Base-by-base conservation (phyloP, 35 echinoderm and acorn worm genomes). In the Holothuria glaberrima region DNA sequence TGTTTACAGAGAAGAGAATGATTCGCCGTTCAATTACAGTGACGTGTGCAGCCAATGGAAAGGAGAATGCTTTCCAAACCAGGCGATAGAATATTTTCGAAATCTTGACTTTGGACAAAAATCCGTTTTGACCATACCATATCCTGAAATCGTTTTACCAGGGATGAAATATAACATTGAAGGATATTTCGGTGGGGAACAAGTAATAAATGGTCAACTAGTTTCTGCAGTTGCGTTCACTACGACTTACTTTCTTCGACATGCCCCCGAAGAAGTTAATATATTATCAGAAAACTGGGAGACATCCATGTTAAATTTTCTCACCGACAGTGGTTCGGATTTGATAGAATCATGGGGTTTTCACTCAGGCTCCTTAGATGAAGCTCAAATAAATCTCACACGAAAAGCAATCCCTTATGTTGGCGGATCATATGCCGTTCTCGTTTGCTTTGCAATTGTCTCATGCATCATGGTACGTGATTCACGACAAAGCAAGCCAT, bases 401-500 rank as follows among this genome's bases (percentile, higher is more conserved):
- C 5, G 56, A 12, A 50, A 28, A 18, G 66, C 38, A 12, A 72
- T 74, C 17, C 87, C 87, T 6, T 59, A 74, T 26, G 30, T 89
- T 30, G 36, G 26, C 20, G 50, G 46, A 33, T 21, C 87, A 19
- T 71, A 44, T 30, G 19, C 12, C 10, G 21, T 75, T 29, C 38
- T 89, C 14, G 29, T 89, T 14, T 18, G 46, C 17, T 89, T 89
- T 75, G 65, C 66, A 22, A 68, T 89, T 7, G 16, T 75, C 26
- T 73, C 65, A 5, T 89, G 64, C 27, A 72, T 89, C 16, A 72
- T 72, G 87, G 50, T 78, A 50, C 50, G 65, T 21, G 87, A 89
- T 59, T 71, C 34, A 25, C 16, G 46, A 9, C 48, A 54, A 31
- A 89, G 87, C 48, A 89, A 89, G 59, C 87, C 87, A 16, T 89